These are phyloP conservation scores for Haliclona indistincta DNA, from an alignment of 37 sponge, comb jelly and placozoan species.

Conservation along the genomic window DNA sequence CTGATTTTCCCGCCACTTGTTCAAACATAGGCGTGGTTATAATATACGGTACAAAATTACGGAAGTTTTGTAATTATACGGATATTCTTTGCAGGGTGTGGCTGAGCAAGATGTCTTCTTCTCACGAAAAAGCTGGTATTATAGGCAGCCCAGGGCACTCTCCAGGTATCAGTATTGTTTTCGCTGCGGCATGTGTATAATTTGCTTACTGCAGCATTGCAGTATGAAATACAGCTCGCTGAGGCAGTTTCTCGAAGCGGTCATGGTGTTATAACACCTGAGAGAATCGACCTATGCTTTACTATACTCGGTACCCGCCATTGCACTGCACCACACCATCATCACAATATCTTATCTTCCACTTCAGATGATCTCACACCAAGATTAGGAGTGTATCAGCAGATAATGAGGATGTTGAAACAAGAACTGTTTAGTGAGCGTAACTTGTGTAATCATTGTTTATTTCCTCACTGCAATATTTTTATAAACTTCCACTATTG, in stretches of 20 bases:
- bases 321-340: not conserved
- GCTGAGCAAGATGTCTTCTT: too few species aligned
- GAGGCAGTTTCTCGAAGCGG: constrained; percentile 16
- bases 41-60: too few species aligned
- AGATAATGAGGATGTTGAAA: constrained; percentile 54
- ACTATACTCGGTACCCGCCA: constrained; percentile 45
- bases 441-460: too few species aligned
- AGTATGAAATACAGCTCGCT: constrained; percentile 54
- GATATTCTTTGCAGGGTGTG: too few species aligned
- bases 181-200: not conserved
- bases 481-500: not conserved
- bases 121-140: constrained; percentile 4
- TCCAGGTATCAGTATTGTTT: constrained; percentile 23
- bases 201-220: constrained; percentile 41
- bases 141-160: constrained; percentile 71
- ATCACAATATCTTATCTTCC: not conserved
- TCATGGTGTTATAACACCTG: not conserved
- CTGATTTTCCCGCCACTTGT: too few species aligned
- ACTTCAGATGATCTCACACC: constrained; percentile 71
- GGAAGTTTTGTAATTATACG: too few species aligned
- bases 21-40: too few species aligned
- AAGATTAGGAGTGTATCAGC: constrained; percentile 72
- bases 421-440: constrained; percentile 60
- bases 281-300: constrained; percentile 50
- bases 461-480: not conserved